Evolutionary conservation across 2,888 invertebrate genomes (phyloP).

Genomic region (Allygus modestus): DNA sequence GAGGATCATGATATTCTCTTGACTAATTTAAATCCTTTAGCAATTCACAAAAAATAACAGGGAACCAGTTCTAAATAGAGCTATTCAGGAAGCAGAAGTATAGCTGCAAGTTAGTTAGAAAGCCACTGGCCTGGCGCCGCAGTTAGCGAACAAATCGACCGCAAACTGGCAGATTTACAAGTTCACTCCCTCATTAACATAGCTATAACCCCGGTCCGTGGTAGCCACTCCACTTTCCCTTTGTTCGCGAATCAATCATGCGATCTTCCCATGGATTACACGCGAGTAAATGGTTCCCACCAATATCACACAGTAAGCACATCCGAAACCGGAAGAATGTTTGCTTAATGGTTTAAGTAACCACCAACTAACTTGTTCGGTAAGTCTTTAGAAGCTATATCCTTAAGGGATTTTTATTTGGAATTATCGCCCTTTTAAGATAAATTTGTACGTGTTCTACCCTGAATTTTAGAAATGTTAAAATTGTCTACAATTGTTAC

Average conservation of each 20-base stretch:
- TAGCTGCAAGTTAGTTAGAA: slow-evolving; percentile 18
- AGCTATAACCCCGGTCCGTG: background rate
- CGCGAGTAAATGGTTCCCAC: slow-evolving; percentile 19
- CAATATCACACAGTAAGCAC: too few species aligned
- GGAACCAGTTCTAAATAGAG: slow-evolving; percentile 30
- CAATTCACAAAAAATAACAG: background rate
- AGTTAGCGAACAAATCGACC: slow-evolving; percentile 4
- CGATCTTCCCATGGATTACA: slow-evolving; percentile 18
- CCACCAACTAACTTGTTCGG: background rate
- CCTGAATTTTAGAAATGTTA: too few species aligned
- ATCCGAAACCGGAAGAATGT: background rate
- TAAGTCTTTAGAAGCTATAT: background rate
- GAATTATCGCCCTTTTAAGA: too few species aligned
- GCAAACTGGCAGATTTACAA: background rate
- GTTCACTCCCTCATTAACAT: background rate
- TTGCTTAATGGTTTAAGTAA: background rate
- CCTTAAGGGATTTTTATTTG: too few species aligned
- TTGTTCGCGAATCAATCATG: background rate
- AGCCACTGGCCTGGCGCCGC: slow-evolving; percentile 9
- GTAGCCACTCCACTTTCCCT: background rate
- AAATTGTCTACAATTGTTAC: too few species aligned
- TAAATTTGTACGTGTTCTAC: too few species aligned
- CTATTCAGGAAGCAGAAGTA: background rate
- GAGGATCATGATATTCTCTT: too few species aligned
- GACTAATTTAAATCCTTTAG: too few species aligned